Conservation (phyloP, 2,113 vertebrate species). For the Bujurquina vittata region DNA sequence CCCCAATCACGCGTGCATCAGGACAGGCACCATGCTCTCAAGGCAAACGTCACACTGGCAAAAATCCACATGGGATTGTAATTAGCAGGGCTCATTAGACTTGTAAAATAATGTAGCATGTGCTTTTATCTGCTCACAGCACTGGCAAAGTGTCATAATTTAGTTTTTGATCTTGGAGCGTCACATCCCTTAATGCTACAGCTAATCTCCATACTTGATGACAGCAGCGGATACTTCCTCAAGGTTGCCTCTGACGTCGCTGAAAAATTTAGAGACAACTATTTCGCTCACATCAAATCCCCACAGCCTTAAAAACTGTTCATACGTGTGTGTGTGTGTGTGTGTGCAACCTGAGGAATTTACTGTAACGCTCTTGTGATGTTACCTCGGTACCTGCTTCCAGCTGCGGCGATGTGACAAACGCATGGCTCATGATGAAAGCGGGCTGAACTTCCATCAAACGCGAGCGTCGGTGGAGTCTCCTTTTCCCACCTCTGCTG, state of each 20-base stretch:
- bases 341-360: neutral
- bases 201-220: neutral
- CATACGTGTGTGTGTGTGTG: neutral
- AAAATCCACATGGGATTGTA: constrained; percentile 42
- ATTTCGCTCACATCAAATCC: neutral
- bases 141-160: constrained; percentile 40
- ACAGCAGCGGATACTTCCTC: neutral
- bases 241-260: neutral
- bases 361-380: neutral
- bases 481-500: constrained; percentile 17
- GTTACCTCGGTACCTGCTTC: neutral
- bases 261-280: neutral
- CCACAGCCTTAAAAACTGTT: neutral
- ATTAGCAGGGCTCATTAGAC: constrained; percentile 63
- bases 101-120: constrained; percentile 3
- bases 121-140: constrained; percentile 41
- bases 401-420: constrained; percentile 28
- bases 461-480: constrained; percentile 13
- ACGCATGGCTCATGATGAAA: constrained; percentile 49
- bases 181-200: neutral
- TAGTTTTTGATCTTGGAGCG: constrained; percentile 43
- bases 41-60: constrained; percentile 33
- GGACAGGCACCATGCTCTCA: constrained; percentile 18
- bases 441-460: constrained; percentile 26
- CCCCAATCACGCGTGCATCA: constrained; percentile 53